These are phyloP conservation scores for Gambelia wislizenii DNA, from an alignment of 2,797 vertebrate species.

Conservation along the genomic window DNA sequence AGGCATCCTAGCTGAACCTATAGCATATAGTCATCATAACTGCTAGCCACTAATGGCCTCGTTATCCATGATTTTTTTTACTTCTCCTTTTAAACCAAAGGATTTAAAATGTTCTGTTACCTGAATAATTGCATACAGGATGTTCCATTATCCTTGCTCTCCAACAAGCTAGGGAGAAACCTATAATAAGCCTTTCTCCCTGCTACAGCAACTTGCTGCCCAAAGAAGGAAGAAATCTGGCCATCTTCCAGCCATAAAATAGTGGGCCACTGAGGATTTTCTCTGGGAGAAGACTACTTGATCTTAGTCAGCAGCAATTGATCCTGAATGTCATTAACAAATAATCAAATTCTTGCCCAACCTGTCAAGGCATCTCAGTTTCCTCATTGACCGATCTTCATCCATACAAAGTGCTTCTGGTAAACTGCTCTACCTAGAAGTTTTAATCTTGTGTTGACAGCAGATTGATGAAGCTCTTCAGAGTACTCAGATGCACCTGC, in stretches of 20 bases:
- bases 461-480: conserved; percentile 4
- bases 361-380: neutral
- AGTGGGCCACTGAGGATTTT: neutral
- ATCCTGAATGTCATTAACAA: neutral
- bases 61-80: neutral
- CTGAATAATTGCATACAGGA: no score
- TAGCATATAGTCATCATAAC: neutral
- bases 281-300: neutral
- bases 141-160: no score
- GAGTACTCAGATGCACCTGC: neutral
- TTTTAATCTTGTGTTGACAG: conserved; percentile 15
- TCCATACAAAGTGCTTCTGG: conserved; percentile 7
- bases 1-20: neutral
- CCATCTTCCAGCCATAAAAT: neutral
- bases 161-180: neutral
- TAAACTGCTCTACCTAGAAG: conserved; percentile 1
- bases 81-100: neutral
- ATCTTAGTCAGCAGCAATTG: conserved; percentile 10
- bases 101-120: no score
- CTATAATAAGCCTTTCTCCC: neutral
- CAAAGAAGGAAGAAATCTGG: neutral
- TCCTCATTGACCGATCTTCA: neutral
- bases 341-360: neutral
- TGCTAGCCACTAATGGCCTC: neutral
- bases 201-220: neutral